phyloP scores from a whole-genome alignment of 2,888 invertebrate genomes.

The Mycalesis mineus region DNA sequence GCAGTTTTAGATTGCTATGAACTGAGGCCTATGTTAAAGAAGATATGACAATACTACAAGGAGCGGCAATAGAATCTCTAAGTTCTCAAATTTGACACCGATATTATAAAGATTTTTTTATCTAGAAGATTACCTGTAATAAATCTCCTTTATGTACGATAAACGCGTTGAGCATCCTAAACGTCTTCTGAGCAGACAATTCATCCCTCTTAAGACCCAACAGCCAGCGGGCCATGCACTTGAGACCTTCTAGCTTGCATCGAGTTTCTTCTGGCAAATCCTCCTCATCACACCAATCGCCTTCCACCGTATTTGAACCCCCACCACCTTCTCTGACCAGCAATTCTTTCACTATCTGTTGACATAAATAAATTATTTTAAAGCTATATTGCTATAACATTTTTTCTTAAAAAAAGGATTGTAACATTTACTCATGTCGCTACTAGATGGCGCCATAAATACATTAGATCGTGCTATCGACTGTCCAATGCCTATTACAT shows the following conservation, averaged over 20 bases:
- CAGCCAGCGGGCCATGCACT: conserved; percentile 97
- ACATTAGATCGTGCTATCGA: too few species aligned
- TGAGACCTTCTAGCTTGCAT: conserved; percentile 95
- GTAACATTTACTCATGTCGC: too few species aligned
- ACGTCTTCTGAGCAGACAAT: conserved; percentile 93
- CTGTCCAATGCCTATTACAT: too few species aligned
- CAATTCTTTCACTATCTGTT: conserved; percentile 93
- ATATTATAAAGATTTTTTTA: too few species aligned
- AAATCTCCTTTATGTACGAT: conserved; percentile 95
- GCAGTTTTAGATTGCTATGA: too few species aligned
- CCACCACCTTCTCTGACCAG: conserved; percentile 88
- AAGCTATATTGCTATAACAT: too few species aligned
- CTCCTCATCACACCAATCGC: conserved; percentile 91
- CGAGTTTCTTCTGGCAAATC: conserved; percentile 93
- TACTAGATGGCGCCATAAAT: too few species aligned
- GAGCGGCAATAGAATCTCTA: too few species aligned
- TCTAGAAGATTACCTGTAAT: conserved; percentile 64
- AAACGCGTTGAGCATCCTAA: conserved; percentile 95
- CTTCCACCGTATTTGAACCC: conserved; percentile 69
- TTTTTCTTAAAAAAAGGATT: too few species aligned
- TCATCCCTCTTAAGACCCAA: conserved; percentile 91
- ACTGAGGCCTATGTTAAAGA: too few species aligned
- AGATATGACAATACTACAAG: too few species aligned
- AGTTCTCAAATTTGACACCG: too few species aligned
- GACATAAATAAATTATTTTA: background rate